These are phyloP conservation scores for Drosophila repletoides DNA, from an alignment of 1,140 invertebrate genomes.

Conservation along the genomic window DNA sequence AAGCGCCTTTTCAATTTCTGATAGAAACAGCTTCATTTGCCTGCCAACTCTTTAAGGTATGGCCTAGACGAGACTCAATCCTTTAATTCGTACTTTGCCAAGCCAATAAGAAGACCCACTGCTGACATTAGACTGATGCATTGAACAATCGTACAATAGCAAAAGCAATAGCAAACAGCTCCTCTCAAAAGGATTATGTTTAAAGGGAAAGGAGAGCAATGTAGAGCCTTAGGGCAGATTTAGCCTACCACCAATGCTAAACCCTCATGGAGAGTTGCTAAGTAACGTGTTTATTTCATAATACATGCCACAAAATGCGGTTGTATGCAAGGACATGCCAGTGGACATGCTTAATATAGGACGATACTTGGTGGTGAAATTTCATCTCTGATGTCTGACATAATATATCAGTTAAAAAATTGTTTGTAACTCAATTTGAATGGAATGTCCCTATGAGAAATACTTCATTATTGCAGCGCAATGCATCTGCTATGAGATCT, in stretches of 20 bases:
- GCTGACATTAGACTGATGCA: too few species aligned
- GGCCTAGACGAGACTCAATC: background rate
- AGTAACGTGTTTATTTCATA: conserved; percentile 68
- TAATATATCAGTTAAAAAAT: background rate
- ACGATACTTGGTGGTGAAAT: too few species aligned
- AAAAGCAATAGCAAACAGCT: conserved; percentile 17
- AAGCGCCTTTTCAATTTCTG: conserved; percentile 13
- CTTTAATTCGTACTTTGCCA: too few species aligned
- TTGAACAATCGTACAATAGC: conserved; percentile 22
- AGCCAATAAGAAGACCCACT: too few species aligned
- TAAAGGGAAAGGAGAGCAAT: conserved; percentile 39
- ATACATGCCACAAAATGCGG: conserved; percentile 29
- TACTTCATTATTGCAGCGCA: background rate
- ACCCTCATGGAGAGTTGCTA: conserved; percentile 52
- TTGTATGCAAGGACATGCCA: too few species aligned
- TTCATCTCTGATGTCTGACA: too few species aligned
- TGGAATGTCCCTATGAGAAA: background rate
- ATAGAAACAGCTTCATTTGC: conserved; percentile 33
- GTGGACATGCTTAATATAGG: too few species aligned
- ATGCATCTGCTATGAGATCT: background rate
- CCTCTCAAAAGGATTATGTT: too few species aligned
- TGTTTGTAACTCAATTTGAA: conserved; percentile 6
- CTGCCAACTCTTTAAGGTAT: background rate
- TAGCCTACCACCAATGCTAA: too few species aligned
- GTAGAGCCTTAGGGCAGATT: too few species aligned